Evolutionary conservation across 1,140 invertebrate genomes (phyloP).

Genomic region (Thaumetopoea pityocampa): DNA sequence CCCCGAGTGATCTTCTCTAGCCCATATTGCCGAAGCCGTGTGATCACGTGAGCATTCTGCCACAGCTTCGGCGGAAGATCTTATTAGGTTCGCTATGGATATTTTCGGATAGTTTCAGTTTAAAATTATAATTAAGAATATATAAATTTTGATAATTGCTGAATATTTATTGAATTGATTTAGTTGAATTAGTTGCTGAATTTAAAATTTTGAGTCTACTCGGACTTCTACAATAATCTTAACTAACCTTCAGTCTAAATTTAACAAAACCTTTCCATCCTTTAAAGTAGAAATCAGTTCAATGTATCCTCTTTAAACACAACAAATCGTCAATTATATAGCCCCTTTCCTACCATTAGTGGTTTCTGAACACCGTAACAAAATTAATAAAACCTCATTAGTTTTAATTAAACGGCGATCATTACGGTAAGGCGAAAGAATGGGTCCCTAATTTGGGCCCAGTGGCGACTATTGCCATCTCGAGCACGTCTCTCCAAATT

Average conservation of each 20-base stretch:
- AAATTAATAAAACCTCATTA: conserved; percentile 25
- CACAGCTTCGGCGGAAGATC: too few relatives aligned
- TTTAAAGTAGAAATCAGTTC: conserved; percentile 2
- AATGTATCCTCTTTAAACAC: conserved; percentile 15
- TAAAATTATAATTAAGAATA: too few relatives aligned
- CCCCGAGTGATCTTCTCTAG: too few relatives aligned
- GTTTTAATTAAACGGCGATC: conserved; percentile 33
- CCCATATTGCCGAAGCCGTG: too few relatives aligned
- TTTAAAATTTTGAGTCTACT: too few relatives aligned
- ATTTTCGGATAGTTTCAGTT: too few relatives aligned
- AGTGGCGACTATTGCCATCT: conserved; percentile 26
- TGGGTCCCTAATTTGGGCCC: conserved; percentile 23
- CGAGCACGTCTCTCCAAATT: conserved; percentile 40
- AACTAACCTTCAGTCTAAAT: conserved; percentile 1
- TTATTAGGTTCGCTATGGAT: too few relatives aligned
- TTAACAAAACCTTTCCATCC: conserved; percentile 1
- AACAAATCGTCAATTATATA: conserved; percentile 10
- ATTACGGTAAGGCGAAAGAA: conserved; percentile 26
- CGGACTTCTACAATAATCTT: conserved; percentile 2
- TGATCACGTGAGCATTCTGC: too few relatives aligned
- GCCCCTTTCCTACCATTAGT: conserved; percentile 7
- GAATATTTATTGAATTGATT: too few relatives aligned
- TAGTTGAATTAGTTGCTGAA: too few relatives aligned
- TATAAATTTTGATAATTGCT: too few relatives aligned
- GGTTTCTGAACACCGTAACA: conserved; percentile 7